These are phyloP conservation scores for Gymnoscopelus braueri DNA, from an alignment of 2,797 vertebrate genomes.

Conservation along the genomic window DNA sequence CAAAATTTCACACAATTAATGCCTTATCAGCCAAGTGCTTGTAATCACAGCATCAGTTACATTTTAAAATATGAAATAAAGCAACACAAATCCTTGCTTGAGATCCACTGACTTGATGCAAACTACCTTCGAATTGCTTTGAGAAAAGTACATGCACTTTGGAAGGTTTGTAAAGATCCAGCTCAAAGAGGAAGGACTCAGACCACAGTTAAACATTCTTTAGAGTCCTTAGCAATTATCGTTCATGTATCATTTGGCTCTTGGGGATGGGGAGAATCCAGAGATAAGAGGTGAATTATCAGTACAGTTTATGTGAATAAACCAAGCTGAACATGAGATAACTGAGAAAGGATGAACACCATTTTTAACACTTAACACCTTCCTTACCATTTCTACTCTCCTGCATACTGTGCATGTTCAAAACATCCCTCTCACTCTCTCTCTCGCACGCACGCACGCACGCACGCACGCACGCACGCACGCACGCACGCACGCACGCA, in stretches of 20 bases:
- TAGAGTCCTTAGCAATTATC: not conserved
- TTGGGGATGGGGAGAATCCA: not conserved
- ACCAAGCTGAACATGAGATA: not conserved
- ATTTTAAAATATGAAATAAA: slow-evolving; percentile 39
- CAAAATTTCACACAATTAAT: slow-evolving; percentile 18
- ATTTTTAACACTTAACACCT: slow-evolving; percentile 37
- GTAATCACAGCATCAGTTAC: slow-evolving; percentile 18
- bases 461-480: slow-evolving; percentile 34
- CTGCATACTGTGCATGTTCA: not conserved
- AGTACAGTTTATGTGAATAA: not conserved
- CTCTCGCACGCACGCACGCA: slow-evolving; percentile 21
- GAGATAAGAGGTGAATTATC: not conserved
- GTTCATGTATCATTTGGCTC: slow-evolving; percentile 5
- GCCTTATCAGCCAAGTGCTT: not conserved
- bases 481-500: too few relatives aligned
- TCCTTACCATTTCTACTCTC: slow-evolving; percentile 29
- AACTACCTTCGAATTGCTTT: slow-evolving; percentile 16
- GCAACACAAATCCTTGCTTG: slow-evolving; percentile 11
- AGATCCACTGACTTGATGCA: slow-evolving; percentile 15
- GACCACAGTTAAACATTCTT: slow-evolving; percentile 10
- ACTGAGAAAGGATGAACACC: slow-evolving; percentile 27
- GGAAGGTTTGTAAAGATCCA: slow-evolving; percentile 7
- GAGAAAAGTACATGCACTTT: slow-evolving; percentile 29
- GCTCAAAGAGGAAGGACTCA: slow-evolving; percentile 1
- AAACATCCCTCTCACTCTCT: too few relatives aligned